Conservation (phyloP, 2,797 vertebrate species). For the Hephaestus fuliginosus region DNA sequence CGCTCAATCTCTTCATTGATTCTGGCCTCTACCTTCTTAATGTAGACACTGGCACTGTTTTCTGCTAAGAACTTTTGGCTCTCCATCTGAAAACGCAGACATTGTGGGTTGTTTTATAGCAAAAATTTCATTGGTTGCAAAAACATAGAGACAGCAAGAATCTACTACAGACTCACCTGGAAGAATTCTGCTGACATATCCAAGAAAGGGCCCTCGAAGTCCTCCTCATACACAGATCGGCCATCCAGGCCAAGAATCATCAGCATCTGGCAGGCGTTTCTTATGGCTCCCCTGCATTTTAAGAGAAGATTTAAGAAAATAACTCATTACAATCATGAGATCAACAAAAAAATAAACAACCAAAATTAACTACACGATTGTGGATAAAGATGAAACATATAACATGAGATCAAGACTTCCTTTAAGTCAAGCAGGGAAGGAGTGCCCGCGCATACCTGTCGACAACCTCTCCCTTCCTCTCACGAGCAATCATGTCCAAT, state of each 20-base stretch:
- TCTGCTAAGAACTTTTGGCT: conserved; percentile 98
- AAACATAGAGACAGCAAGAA: not conserved
- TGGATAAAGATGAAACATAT: not conserved
- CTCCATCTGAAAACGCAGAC: conserved; percentile 90
- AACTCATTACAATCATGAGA: not conserved
- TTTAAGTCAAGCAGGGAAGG: not conserved
- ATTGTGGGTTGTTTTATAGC: not conserved
- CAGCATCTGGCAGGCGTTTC: conserved; percentile 99
- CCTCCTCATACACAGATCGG: conserved; percentile 97
- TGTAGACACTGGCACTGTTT: conserved; percentile 99
- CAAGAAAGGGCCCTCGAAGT: conserved; percentile 98
- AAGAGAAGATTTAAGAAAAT: conserved; percentile 12
- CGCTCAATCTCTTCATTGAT: conserved; percentile 99
- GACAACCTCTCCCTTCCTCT: conserved; percentile 97
- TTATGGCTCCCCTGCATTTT: conserved; percentile 92
- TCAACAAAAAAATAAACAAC: not conserved
- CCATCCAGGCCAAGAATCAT: conserved; percentile 98
- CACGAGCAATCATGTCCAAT: conserved; percentile 97
- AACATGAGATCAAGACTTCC: not conserved
- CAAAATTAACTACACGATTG: not conserved
- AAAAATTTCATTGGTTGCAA: not conserved
- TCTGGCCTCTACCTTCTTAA: conserved; percentile 98
- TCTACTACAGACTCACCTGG: conserved; percentile 85
- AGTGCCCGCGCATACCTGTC: conserved; percentile 88
- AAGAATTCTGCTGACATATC: conserved; percentile 99